Percentiles rank a stretch among this genome's conserved stretches.
These are phyloP conservation scores for Drosophila melanica DNA, from an alignment of 1,140 invertebrate genomes.

Conservation along the genomic window DNA sequence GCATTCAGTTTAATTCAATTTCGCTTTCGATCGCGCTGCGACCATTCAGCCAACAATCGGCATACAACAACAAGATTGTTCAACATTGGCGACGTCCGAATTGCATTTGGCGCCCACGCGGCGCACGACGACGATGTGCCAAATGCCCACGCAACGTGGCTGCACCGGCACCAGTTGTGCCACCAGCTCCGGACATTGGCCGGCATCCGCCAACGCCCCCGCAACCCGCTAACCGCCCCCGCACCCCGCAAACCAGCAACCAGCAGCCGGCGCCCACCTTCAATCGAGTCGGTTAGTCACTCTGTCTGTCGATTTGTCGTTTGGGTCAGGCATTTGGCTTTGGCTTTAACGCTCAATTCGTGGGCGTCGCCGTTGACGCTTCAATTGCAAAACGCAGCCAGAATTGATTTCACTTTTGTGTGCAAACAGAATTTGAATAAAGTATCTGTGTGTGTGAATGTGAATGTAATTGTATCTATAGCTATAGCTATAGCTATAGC, in stretches of 20 bases:
- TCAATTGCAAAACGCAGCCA: constrained; percentile 67
- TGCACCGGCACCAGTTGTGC: constrained; percentile 13
- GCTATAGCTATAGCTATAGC: constrained; percentile 39
- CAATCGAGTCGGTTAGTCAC: constrained; percentile 12
- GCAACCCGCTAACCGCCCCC: not conserved
- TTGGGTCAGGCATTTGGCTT: constrained; percentile 30
- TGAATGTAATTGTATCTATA: constrained; percentile 22
- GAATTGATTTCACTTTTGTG: constrained; percentile 75
- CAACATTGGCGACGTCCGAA: constrained; percentile 17
- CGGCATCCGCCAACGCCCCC: constrained; percentile 34
- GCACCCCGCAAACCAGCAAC: not conserved
- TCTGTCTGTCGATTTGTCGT: constrained; percentile 12
- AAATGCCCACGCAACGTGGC: constrained; percentile 16
- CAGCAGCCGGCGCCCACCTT: not conserved
- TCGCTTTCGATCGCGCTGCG: constrained; percentile 34
- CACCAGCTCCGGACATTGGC: constrained; percentile 28
- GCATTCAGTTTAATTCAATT: constrained; percentile 20
- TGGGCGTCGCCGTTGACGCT: constrained; percentile 53
- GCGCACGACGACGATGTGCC: constrained; percentile 16
- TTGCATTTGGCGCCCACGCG: constrained; percentile 26
- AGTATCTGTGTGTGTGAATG: constrained; percentile 9
- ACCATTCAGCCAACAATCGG: not conserved
- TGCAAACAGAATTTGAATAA: constrained; percentile 44
- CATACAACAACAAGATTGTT: constrained; percentile 17
- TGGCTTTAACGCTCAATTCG: constrained; percentile 10